Conservation (phyloP, 2,797 vertebrate species). For the Schizopygopsis malacanthus region DNA sequence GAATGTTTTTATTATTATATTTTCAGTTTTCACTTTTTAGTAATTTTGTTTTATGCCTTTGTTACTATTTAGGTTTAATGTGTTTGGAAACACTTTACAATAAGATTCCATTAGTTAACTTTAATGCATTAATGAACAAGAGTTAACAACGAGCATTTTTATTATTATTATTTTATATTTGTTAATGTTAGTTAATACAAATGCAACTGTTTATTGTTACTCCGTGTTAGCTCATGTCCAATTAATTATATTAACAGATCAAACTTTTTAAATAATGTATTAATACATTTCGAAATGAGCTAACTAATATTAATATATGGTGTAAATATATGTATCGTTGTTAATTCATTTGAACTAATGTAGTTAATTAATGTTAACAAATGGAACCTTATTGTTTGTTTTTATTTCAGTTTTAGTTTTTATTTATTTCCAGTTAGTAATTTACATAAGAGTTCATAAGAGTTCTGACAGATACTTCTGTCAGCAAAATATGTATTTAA, state of each 20-base stretch:
- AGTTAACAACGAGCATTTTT: not conserved
- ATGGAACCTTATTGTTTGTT: not conserved
- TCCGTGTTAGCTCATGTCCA: not conserved
- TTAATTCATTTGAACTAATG: not conserved
- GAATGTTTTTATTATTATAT: not conserved
- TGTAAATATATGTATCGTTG: not conserved
- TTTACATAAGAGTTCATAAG: not conserved
- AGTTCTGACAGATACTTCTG: not conserved
- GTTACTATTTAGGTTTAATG: not conserved
- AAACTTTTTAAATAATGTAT: too few species aligned
- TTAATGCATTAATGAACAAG: not conserved
- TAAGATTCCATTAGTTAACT: not conserved
- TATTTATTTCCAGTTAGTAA: not conserved
- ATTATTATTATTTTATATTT: not conserved
- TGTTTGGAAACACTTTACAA: not conserved
- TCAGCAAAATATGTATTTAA: not conserved
- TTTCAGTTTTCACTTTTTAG: not conserved
- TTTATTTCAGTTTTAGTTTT: not conserved
- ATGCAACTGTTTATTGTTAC: not conserved
- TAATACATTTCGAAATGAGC: not conserved
- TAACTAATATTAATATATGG: not conserved
- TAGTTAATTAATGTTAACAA: not conserved
- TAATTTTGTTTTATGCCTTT: not conserved
- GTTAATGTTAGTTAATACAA: not conserved
- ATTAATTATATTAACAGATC: too few species aligned